Evolutionary conservation across 2,797 vertebrate genomes (phyloP), one percentile per base, ranked within the genome.

Genomic region (Leuciscus waleckii): DNA sequence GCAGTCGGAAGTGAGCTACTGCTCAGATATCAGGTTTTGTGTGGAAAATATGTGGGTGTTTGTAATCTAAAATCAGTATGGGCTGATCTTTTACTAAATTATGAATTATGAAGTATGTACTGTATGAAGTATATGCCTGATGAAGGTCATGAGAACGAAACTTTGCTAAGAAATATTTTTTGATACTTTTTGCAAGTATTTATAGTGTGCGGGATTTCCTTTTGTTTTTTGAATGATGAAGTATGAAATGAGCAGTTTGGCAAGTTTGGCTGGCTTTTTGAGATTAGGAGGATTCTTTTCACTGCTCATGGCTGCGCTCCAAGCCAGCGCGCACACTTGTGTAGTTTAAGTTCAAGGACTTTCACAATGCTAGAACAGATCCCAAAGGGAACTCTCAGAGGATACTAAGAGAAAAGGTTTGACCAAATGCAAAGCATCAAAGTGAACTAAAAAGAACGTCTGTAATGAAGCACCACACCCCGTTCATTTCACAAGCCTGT

Each of bases 321-420:
- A 85, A 80, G 56, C 32, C 29, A 3, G 9, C 29, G 16, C 54
- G 73, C 68, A 85, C 14, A 29, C 68, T 65, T 16, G 77, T 39
- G 77, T 29, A 39, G 77, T 49, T 85, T 11, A 79, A 71, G 83
- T 85, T 85, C 84, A 85, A 85, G 84, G 84, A 58, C 77, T 81
- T 81, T 79, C 43, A 80, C 77, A 85, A 74, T 73, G 56, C 58
- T 81, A 65, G 84, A 74, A 74, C n/a, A 80, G 10, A 74, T 85
- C 69, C 84, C 84, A 29, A 58, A 73, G 16, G 69, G 58, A 54
- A 37, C 39, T 85, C 39, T 51, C 56, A 74, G 69, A 80, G 77
- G 69, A 74, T 51, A 71, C 67, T 13, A 49, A 80, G 69, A 85
- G 74, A 67, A 85, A 85, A 74, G 39, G 29, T 74, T 73, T 29